Evolutionary conservation across 2,113 vertebrate species (phyloP).

Genomic region (Carassius carassius): DNA sequence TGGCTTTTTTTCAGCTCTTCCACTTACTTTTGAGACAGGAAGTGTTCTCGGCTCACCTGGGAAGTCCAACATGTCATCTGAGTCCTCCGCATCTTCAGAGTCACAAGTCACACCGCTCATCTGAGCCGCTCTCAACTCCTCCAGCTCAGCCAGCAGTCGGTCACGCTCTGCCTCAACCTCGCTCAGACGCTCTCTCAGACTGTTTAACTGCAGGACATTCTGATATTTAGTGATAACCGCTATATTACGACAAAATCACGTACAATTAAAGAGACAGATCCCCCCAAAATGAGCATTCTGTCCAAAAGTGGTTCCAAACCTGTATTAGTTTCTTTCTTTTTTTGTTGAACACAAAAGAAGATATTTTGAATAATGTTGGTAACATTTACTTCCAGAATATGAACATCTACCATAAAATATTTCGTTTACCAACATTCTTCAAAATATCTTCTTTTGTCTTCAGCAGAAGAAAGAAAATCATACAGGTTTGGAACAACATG

Average conservation of each 20-base stretch:
- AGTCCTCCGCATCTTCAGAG: conserved; percentile 80
- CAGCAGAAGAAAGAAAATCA: not conserved
- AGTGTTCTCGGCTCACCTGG: conserved; percentile 73
- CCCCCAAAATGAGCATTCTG: not conserved
- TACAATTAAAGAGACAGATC: not conserved
- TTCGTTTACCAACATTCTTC: not conserved
- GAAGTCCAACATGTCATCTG: conserved; percentile 83
- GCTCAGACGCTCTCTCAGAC: conserved; percentile 76
- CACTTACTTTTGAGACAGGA: not conserved
- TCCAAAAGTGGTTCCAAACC: not conserved
- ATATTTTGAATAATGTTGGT: not conserved
- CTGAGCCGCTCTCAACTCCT: conserved; percentile 77
- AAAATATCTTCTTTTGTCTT: not conserved
- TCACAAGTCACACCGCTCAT: conserved; percentile 70
- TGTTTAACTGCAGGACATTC: conserved; percentile 72
- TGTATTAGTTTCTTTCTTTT: not conserved
- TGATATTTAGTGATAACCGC: not conserved
- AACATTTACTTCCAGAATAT: not conserved
- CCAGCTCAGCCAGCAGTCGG: conserved; percentile 76
- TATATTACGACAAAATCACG: not conserved
- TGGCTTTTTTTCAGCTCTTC: not conserved
- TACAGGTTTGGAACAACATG: not conserved
- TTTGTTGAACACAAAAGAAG: not conserved
- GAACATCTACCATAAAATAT: not conserved
- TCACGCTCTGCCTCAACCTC: conserved; percentile 82